Evolutionary conservation across 2,888 invertebrate genomes (phyloP), one percentile per base, ranked within the genome.

Genomic region (Conus canariensis): DNA sequence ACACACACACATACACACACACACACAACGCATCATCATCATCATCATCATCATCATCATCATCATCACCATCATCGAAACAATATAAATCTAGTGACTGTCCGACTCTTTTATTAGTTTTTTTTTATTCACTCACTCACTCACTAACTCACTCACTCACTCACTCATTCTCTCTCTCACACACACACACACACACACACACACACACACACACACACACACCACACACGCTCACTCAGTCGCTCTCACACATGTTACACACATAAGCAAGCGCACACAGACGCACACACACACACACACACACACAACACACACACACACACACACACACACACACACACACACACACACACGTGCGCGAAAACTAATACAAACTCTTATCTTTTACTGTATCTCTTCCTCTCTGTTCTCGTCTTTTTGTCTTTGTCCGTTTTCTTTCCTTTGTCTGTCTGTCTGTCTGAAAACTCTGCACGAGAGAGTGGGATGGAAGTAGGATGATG

Each of bases 141-240:
- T 25, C 82, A 58, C 58, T 25, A 12, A 58, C 82, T 25, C 82
- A 58, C 82, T 64, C 60, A 58, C 82, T 22, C 56, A 19, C 19
- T 10, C 82, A 22, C 82, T 56, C 82, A 22, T n/a, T n/a, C n/a
- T n/a, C n/a, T n/a, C n/a, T n/a, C n/a, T n/a, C 82, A 82, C 82
- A 82, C 82, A 82, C 82, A 82, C 19, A 58, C 82, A 82, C 82
- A 22, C 82, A 82, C 82, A 22, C 82, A 82, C 82, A 82, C 82
- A 82, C 82, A 82, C 19, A 58, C 82, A 82, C 82, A 82, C 58
- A 80, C 80, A 45, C 80, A 45, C 70, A 2, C 30, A 2, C 30
- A 30, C 30, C 30, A 22, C 70, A 74, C 14, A 74, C 70, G 22
- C 30, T 30, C 30, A 30, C 1, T 30, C 30, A 30, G 30, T 30